These are phyloP conservation scores for Thamnophis elegans DNA, from an alignment of 2,797 vertebrate genomes.

Conservation along the genomic window DNA sequence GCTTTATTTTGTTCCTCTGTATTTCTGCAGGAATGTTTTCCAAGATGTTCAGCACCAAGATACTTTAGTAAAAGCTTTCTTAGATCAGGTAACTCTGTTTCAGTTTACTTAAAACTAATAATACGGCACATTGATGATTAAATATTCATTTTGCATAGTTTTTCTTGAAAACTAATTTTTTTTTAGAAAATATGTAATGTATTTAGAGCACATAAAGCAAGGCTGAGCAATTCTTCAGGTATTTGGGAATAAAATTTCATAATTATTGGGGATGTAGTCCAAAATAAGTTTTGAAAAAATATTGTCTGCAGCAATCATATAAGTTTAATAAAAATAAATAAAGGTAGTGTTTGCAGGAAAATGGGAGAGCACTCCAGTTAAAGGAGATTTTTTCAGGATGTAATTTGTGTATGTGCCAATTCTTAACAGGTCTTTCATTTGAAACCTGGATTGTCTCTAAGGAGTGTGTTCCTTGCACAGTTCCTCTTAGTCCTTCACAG, in stretches of 20 bases:
- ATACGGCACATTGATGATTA: neutral
- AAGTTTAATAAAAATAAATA: neutral
- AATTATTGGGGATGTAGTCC: neutral
- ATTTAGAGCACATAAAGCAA: neutral
- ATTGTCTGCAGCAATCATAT: neutral
- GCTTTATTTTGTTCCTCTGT: conserved; percentile 15
- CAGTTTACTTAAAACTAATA: conserved; percentile 6
- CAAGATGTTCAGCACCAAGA: conserved; percentile 94
- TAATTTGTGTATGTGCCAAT: neutral
- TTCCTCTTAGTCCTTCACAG: conserved; percentile 94
- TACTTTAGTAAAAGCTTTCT: conserved; percentile 89
- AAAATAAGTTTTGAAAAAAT: neutral
- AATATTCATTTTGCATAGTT: neutral
- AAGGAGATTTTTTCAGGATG: neutral
- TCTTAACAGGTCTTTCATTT: conserved; percentile 89
- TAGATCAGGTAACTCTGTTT: conserved; percentile 85
- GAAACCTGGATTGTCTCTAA: conserved; percentile 89
- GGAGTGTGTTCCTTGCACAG: conserved; percentile 90
- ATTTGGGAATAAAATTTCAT: neutral
- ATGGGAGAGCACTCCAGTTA: neutral
- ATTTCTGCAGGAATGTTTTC: conserved; percentile 86
- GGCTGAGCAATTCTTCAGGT: neutral
- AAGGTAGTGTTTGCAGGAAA: neutral
- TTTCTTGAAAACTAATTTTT: neutral
- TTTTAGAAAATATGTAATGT: neutral